Base-by-base conservation (phyloP, 1,140 invertebrate species). In the Myzus persicae region DNA sequence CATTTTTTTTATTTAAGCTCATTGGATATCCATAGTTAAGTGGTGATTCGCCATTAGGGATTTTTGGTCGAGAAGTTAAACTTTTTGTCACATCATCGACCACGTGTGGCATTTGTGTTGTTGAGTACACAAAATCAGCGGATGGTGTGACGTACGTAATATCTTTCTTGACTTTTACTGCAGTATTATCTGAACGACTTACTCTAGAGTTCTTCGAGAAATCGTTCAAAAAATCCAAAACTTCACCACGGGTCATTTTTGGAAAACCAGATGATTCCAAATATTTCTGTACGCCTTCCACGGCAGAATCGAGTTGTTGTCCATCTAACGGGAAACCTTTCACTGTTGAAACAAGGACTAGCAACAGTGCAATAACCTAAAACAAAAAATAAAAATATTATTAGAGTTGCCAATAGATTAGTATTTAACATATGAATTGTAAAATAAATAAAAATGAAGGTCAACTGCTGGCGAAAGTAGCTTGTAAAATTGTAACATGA, bases 231-330 rank as follows among this genome's bases (percentile, higher is more conserved):
- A 93, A 93, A 20, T 93, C 81, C 36, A 93, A 2, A 7, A 93
- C 42, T 42, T 93, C 91, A 22, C 91, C 91, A 14, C 91, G 91
- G 1, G 91, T 93, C 91, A 93, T 93, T 54, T 93, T 93, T 31
- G 91, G 91, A 26, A 93, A 93, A 8, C 91, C 91, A 20, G 91
- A 93, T 9, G 91, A 84, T 54, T 93, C 91, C 2, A 93, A 54
- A n/a, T 93, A 93, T 48, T 85, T 84, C 14, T 93, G 91, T 7
- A 93, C 76, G n/a, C 91, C 91, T 18, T 85, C 81, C 24, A 93
- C 91, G 6, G 91, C 91, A 26, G 91, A 84, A 42, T 93, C 91
- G 26, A 93, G 91, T 84, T 93, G 46, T n/a, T 31, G 46, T n/a
- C 81, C 81, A 20, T 51, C n/a, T n/a, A 93, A 31, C 26, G 91